Percentiles rank a stretch among this genome's conserved stretches.
phyloP scores from a whole-genome alignment of 1,140 invertebrate species.

The Drosophila littoralis region DNA sequence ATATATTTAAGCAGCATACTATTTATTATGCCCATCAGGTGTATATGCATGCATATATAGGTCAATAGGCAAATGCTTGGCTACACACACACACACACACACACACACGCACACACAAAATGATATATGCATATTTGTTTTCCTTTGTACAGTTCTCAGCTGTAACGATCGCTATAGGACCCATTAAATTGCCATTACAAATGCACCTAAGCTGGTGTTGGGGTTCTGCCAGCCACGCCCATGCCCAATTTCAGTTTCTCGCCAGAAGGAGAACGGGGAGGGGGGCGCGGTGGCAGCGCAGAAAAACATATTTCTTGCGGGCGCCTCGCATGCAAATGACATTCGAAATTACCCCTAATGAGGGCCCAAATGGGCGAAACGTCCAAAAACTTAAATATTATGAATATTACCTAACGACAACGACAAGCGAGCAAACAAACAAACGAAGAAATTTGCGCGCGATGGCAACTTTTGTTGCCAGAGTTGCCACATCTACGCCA shows the following conservation, averaged over 20 bases:
- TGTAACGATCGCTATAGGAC: slow-evolving; percentile 22
- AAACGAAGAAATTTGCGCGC: not conserved
- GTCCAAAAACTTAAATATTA: slow-evolving; percentile 40
- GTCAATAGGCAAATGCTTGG: slow-evolving; percentile 17
- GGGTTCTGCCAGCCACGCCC: not conserved
- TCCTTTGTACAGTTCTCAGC: not conserved
- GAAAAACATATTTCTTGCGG: slow-evolving; percentile 24
- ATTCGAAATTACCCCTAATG: slow-evolving; percentile 62
- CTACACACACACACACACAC: not conserved
- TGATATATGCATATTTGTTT: not conserved
- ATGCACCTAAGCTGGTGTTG: slow-evolving; percentile 25
- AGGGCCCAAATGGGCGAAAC: slow-evolving; percentile 43
- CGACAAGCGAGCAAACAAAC: slow-evolving; percentile 12
- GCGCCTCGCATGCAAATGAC: slow-evolving; percentile 48
- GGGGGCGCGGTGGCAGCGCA: not conserved
- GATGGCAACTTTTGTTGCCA: slow-evolving; percentile 10
- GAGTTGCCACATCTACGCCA: slow-evolving; percentile 12
- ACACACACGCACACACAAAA: not conserved
- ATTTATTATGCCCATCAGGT: no score
- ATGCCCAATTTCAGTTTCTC: no score
- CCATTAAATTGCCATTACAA: slow-evolving; percentile 69
- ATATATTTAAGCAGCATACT: no score
- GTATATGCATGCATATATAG: not conserved
- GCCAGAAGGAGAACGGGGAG: no score
- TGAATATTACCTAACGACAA: slow-evolving; percentile 40